Conservation (phyloP, 2,113 vertebrate species). For the Anolis carolinensis region DNA sequence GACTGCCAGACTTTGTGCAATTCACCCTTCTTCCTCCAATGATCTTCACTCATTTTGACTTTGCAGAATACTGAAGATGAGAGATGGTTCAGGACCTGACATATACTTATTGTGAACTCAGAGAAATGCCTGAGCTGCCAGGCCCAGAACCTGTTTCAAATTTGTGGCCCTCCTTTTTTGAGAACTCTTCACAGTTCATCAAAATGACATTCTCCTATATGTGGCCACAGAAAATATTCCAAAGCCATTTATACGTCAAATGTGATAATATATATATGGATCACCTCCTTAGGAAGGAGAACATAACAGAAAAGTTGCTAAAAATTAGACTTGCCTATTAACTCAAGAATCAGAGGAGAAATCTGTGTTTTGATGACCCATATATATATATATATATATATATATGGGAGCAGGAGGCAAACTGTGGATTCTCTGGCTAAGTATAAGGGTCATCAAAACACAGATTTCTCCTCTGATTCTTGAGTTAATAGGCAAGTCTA, state of each 20-base stretch:
- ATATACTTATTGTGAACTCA: not conserved
- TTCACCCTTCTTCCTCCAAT: not conserved
- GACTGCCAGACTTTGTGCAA: not conserved
- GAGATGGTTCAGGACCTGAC: not conserved
- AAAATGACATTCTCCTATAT: not conserved
- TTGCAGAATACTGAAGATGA: not conserved
- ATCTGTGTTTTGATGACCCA: not conserved
- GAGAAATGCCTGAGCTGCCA: not conserved
- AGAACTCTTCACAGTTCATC: not conserved
- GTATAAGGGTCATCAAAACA: not conserved
- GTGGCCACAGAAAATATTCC: not conserved
- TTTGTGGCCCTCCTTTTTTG: not conserved
- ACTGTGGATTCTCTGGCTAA: not conserved
- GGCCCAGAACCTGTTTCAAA: constrained; percentile 4
- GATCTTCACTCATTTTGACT: not conserved
- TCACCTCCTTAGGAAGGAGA: not conserved
- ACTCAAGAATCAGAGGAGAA: not conserved
- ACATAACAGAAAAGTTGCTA: not conserved
- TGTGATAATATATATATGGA: not conserved
- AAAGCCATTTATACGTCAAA: not conserved
- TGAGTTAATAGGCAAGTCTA: not conserved
- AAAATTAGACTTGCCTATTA: not conserved
- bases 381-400: not conserved
- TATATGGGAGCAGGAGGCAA: no score
- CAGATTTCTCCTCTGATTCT: not conserved